Percentiles rank a stretch among this genome's conserved stretches.
These are phyloP conservation scores for Glareola pratincola DNA, from an alignment of 2,113 vertebrate genomes.

Conservation along the genomic window DNA sequence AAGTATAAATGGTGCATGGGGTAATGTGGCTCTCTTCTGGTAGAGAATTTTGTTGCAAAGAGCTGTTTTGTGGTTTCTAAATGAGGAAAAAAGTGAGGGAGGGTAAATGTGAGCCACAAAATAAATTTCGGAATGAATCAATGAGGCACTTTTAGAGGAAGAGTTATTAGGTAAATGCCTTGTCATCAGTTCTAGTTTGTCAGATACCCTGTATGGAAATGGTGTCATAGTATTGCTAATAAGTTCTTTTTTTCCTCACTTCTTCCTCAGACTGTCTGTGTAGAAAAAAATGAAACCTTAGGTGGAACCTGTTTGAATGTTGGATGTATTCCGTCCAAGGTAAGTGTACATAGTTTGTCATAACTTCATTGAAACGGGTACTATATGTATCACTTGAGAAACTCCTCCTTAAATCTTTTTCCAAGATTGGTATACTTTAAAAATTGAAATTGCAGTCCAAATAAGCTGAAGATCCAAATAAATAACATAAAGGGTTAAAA, in stretches of 20 bases:
- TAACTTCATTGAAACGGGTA: background rate
- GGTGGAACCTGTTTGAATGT: slow-evolving; percentile 98
- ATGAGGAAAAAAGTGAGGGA: background rate
- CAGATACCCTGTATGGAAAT: background rate
- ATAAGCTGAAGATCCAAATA: background rate
- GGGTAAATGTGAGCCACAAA: background rate
- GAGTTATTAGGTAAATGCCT: background rate
- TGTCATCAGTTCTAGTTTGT: background rate
- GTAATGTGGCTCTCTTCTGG: background rate
- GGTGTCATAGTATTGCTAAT: background rate
- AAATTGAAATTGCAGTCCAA: background rate
- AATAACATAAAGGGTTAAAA: background rate
- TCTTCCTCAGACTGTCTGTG: slow-evolving; percentile 86
- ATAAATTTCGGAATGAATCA: background rate
- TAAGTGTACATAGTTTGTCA: slow-evolving; percentile 26
- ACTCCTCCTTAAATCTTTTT: background rate
- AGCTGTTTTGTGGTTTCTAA: background rate
- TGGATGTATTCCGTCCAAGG: slow-evolving; percentile 98
- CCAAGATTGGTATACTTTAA: accelerated
- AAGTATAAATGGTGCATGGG: background rate
- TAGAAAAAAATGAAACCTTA: slow-evolving; percentile 92
- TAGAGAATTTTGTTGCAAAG: background rate
- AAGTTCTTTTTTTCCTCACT: background rate
- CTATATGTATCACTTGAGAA: background rate
- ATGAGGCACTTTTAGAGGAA: background rate